A percentile compares a stretch with the other conserved stretches of the same genome.
Conservation (phyloP, 2,888 invertebrate species). For the Gisinianus flammeolus region DNA sequence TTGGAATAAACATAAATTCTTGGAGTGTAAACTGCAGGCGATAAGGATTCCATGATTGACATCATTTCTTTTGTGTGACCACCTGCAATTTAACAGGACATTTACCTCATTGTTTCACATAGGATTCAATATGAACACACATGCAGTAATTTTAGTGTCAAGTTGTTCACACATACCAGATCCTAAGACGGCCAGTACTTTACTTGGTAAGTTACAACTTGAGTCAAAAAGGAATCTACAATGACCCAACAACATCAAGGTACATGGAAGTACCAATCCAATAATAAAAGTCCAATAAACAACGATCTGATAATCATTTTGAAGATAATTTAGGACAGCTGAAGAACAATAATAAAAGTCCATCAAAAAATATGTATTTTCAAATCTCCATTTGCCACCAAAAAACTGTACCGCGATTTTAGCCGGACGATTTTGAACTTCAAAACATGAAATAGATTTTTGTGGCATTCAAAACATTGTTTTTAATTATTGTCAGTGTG, state of each 20-base stretch:
- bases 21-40: slow-evolving; percentile 72
- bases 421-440: not conserved
- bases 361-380: not conserved
- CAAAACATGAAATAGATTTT: not conserved
- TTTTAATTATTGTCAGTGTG: not conserved
- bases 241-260: not conserved
- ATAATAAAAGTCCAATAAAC: slow-evolving; percentile 10
- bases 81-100: slow-evolving; percentile 70
- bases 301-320: not conserved
- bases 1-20: slow-evolving; percentile 79
- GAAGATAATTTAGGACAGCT: not conserved
- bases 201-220: slow-evolving; percentile 27
- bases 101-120: not conserved
- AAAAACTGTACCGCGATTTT: not conserved
- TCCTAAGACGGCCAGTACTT: slow-evolving; percentile 48
- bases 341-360: no score
- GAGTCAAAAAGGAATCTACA: not conserved
- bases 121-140: not conserved
- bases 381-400: not conserved
- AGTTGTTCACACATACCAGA: slow-evolving; percentile 44
- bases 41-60: slow-evolving; percentile 71
- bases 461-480: not conserved
- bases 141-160: not conserved
- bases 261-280: not conserved
- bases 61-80: slow-evolving; percentile 97